A percentile compares a stretch with the other conserved stretches of the same genome.
These are phyloP conservation scores for Esox masquinongy DNA, from an alignment of 2,797 vertebrate species.

Conservation along the genomic window DNA sequence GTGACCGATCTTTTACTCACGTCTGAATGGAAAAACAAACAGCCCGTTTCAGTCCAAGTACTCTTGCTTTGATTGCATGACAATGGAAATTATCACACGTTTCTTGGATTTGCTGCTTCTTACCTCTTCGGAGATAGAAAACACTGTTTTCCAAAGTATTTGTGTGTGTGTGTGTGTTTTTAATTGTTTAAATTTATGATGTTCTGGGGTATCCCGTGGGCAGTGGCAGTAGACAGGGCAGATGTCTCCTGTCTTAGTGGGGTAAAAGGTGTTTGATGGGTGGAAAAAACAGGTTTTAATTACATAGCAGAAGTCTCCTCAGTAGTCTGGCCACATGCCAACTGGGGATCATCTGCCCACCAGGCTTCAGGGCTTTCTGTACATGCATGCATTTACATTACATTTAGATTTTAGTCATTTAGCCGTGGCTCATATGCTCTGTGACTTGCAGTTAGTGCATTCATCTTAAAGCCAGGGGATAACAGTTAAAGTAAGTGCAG, in stretches of 20 bases:
- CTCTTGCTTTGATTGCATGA: not conserved
- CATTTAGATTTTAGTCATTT: not conserved
- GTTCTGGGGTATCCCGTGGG: slow-evolving; percentile 51
- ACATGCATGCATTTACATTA: not conserved
- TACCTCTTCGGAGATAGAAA: not conserved
- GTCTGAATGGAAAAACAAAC: not conserved
- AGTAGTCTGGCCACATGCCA: slow-evolving; percentile 77
- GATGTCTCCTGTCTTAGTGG: slow-evolving; percentile 87
- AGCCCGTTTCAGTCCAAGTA: not conserved
- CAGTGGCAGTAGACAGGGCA: slow-evolving; percentile 82
- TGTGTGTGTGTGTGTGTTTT: slow-evolving; percentile 25
- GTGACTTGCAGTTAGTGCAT: too few relatives aligned
- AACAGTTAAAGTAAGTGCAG: too few relatives aligned
- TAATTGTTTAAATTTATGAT: slow-evolving; percentile 11
- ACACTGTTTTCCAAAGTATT: not conserved
- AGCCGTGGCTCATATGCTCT: too few relatives aligned
- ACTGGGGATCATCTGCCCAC: slow-evolving; percentile 59
- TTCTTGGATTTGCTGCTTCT: not conserved
- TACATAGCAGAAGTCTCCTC: slow-evolving; percentile 83
- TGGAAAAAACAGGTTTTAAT: slow-evolving; percentile 89
- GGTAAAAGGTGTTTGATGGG: slow-evolving; percentile 77
- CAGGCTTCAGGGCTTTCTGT: slow-evolving; percentile 22
- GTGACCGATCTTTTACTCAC: not conserved
- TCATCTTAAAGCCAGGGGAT: too few relatives aligned
- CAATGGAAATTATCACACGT: not conserved